phyloP scores from a whole-genome alignment of 1,140 invertebrate species.

The Drosophila kepulauana region DNA sequence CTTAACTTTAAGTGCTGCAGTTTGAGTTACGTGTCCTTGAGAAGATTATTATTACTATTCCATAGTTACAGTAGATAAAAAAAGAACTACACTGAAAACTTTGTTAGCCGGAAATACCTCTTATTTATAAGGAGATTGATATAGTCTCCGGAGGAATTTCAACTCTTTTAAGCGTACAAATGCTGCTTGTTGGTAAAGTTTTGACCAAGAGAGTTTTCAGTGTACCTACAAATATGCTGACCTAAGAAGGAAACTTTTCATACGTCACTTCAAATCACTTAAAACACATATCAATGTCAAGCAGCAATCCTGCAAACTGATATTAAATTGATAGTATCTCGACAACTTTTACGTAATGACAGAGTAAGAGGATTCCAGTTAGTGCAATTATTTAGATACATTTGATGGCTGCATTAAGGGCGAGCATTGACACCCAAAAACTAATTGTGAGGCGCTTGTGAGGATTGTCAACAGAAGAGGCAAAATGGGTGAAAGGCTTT shows the following conservation, averaged over 20 bases:
- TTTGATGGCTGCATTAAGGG: slow-evolving; percentile 50
- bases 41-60: too few species aligned
- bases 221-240: too few species aligned
- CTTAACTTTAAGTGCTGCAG: background rate
- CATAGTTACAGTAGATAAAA: too few species aligned
- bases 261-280: background rate
- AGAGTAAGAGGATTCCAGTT: background rate
- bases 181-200: too few species aligned
- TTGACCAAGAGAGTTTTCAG: too few species aligned
- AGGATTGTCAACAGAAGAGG: slow-evolving; percentile 55
- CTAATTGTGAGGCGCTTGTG: slow-evolving; percentile 63
- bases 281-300: background rate
- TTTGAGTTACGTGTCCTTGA: background rate
- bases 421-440: slow-evolving; percentile 32
- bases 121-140: too few species aligned
- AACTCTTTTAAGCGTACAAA: too few species aligned
- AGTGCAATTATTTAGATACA: slow-evolving; percentile 32
- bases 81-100: too few species aligned
- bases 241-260: too few species aligned
- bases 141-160: too few species aligned
- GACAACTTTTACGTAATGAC: background rate
- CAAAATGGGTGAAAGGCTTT: slow-evolving; percentile 58
- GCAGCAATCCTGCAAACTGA: background rate
- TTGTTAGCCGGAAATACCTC: too few species aligned
- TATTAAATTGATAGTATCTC: background rate